Conservation (phyloP, 2,113 vertebrate genomes). For the Sula dactylatra region DNA sequence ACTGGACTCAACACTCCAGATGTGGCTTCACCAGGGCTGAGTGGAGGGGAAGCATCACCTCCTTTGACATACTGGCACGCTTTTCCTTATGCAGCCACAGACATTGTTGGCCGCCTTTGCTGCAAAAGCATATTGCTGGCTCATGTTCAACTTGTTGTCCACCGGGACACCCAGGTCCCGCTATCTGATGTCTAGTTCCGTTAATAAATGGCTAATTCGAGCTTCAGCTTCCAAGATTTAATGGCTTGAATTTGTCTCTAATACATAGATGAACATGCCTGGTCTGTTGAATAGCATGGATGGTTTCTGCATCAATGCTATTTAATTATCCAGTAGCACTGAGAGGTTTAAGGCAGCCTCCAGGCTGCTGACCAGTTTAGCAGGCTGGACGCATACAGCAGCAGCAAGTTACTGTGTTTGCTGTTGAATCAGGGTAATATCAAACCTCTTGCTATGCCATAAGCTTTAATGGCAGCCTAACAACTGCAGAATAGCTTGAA, state of each 20-base stretch:
- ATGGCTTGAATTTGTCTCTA: not conserved
- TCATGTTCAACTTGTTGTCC: not conserved
- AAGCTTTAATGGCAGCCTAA: not conserved
- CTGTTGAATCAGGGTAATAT: not conserved
- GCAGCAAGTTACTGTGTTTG: not conserved
- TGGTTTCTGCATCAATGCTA: not conserved
- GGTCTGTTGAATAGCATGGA: not conserved
- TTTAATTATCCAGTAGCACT: not conserved
- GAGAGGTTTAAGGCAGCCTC: not conserved
- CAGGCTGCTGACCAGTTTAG: not conserved
- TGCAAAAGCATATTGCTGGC: not conserved
- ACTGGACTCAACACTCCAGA: not conserved
- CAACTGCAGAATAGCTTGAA: not conserved
- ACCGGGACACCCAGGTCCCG: not conserved
- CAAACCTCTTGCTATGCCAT: not conserved
- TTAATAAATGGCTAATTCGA: not conserved
- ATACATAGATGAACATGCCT: not conserved
- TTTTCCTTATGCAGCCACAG: not conserved
- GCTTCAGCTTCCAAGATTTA: not conserved
- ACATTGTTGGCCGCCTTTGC: not conserved
- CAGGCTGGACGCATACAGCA: not conserved
- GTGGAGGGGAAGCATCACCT: not conserved
- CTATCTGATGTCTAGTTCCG: not conserved
- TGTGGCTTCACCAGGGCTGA: not conserved
- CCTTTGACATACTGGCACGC: not conserved